Base-by-base conservation (phyloP, 2,113 vertebrate genomes). In the Proterorhinus semilunaris region DNA sequence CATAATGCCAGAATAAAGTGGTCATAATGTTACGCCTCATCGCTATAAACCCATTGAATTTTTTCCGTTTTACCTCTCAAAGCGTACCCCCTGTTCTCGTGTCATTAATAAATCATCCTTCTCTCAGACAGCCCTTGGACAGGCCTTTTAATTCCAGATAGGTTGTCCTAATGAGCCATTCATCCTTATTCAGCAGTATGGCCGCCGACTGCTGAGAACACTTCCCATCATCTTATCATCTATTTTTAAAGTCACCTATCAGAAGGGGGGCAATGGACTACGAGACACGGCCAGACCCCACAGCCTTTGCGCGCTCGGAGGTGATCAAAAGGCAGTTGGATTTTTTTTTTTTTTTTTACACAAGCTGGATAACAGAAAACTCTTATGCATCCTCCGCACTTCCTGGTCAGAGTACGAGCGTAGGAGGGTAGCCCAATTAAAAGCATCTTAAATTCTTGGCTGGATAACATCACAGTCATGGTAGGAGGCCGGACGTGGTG, bases 241-340 rank as follows among this genome's bases (percentile, higher is more conserved):
- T 69, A 76, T 66, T 72, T 79, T 77, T 76, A 61, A 82, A 75
- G 57, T 55, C 53, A 62, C 68, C 44, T 12, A 80, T 82, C 64
- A 53, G 48, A 64, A 64, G 53, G 69, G 27, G 61, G 47, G 62
- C 46, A 62, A 12, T 3, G 6, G 43, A 58, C 15, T 16, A 6
- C 2, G 4, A 63, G 50, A 13, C 49, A 17, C 63, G 10, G 58
- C 11, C 21, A 71, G 43, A 76, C 45, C 21, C 5, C 27, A 27
- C 21, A 11, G 12, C 6, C 55, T 7, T 2, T 58, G 42, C 55
- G 13, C 1, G 6, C 27, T 4, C 4, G 11, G 27, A 57, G 21
- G 21, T 42, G 54, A 57, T 57, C 54, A 57, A 57, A 57, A 57
- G 5, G 53, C 9, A 36, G 27, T 36, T 36, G 27, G 27, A 36